phyloP scores from a whole-genome alignment of 2,888 invertebrate species.

The Neoitamus cyanurus region DNA sequence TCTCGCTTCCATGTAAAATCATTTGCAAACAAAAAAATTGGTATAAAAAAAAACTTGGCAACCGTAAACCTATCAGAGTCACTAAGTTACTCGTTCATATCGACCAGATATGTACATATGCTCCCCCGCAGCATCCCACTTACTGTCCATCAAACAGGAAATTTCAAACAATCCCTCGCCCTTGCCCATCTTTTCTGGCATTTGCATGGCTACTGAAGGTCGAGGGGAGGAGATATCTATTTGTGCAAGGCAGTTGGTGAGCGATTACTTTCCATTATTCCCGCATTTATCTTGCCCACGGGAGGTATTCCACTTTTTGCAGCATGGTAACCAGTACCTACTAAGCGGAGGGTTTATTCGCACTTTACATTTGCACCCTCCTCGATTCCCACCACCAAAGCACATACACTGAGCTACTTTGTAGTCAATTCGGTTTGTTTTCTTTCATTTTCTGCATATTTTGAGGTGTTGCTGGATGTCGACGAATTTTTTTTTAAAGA shows the following conservation, averaged over 20 bases:
- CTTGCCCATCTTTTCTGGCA: background rate
- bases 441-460: background rate
- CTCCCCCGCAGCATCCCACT: background rate
- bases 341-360: background rate
- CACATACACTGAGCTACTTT: background rate
- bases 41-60: background rate
- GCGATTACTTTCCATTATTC: slow-evolving; percentile 47
- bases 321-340: background rate
- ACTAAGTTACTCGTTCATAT: background rate
- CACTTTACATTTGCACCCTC: background rate
- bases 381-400: background rate
- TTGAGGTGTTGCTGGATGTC: slow-evolving; percentile 10
- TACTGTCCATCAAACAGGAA: background rate
- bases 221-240: background rate
- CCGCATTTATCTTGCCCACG: slow-evolving; percentile 45
- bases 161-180: background rate
- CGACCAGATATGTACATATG: slow-evolving; percentile 9
- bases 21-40: background rate
- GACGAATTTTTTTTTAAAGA: background rate
- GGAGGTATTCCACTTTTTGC: slow-evolving; percentile 23
- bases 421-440: background rate
- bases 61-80: background rate
- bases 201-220: background rate
- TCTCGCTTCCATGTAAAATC: background rate
- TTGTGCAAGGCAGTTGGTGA: slow-evolving; percentile 21